A percentile compares a stretch with the other conserved stretches of the same genome.
Evolutionary conservation across 37 sponge, comb jelly and placozoan genomes (phyloP).

Genomic region (Spongilla lacustris): DNA sequence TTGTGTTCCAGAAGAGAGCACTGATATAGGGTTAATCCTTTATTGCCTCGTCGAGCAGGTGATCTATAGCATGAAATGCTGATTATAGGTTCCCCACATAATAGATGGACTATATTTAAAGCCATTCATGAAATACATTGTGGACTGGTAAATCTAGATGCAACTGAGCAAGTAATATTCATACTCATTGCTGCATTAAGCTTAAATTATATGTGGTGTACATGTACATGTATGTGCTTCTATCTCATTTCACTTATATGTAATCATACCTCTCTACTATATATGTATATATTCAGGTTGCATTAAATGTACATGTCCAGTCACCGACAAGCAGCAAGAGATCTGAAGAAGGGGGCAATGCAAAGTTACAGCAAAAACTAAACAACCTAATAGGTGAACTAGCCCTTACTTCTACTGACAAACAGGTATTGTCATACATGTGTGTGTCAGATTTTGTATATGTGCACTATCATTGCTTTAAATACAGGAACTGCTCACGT

Average conservation of each 20-base stretch:
- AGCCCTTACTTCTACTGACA: not conserved
- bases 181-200: no score
- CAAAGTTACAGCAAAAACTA: not conserved
- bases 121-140: not conserved
- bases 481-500: not conserved
- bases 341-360: not conserved
- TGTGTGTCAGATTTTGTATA: not conserved
- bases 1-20: conserved; percentile 68
- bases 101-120: not conserved
- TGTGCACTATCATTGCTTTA: no score
- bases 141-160: no score
- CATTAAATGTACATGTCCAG: not conserved
- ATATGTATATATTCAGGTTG: not conserved
- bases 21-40: conserved; percentile 60
- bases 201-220: not conserved
- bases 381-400: conserved; percentile 1
- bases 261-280: not conserved
- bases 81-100: no score
- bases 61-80: no score
- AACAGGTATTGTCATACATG: not conserved
- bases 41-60: conserved; percentile 92
- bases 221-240: not conserved
- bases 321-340: not conserved
- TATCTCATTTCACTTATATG: not conserved
- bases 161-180: no score